These are phyloP conservation scores for Gopherus flavomarginatus DNA, from an alignment of 2,113 vertebrate genomes.

Conservation along the genomic window DNA sequence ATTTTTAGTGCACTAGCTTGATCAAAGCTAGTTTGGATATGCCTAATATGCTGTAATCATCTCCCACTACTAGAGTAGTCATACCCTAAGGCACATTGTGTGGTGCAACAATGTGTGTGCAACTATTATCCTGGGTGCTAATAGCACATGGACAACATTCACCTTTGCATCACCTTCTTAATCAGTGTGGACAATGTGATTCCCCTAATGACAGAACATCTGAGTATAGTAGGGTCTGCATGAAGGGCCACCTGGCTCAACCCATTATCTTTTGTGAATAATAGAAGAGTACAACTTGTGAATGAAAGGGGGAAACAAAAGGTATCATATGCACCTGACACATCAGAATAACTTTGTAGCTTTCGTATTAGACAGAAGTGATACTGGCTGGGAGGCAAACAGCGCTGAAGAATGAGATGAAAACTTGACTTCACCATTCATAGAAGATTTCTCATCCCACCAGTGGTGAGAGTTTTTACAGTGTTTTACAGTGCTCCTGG, in stretches of 20 bases:
- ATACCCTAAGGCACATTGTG: background rate
- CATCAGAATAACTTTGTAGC: conserved; percentile 43
- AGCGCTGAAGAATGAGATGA: background rate
- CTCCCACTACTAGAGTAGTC: background rate
- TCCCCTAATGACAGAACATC: background rate
- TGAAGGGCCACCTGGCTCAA: background rate
- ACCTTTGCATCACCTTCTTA: background rate
- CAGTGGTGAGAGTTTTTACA: background rate
- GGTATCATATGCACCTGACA: background rate
- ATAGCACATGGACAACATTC: background rate
- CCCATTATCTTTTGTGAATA: background rate
- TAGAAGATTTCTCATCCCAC: background rate
- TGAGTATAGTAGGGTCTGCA: background rate
- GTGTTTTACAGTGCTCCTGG: background rate
- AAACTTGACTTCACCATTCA: background rate
- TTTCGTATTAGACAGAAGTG: conserved; percentile 16
- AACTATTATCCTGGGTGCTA: background rate
- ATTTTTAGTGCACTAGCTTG: background rate
- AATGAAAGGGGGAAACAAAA: background rate
- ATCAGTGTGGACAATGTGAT: background rate
- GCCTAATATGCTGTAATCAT: background rate
- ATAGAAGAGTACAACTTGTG: background rate
- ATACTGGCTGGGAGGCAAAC: background rate
- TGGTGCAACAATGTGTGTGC: background rate
- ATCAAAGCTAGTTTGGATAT: background rate